phyloP scores from a whole-genome alignment of 2,888 invertebrate species.

The Hypolimnas misippus region DNA sequence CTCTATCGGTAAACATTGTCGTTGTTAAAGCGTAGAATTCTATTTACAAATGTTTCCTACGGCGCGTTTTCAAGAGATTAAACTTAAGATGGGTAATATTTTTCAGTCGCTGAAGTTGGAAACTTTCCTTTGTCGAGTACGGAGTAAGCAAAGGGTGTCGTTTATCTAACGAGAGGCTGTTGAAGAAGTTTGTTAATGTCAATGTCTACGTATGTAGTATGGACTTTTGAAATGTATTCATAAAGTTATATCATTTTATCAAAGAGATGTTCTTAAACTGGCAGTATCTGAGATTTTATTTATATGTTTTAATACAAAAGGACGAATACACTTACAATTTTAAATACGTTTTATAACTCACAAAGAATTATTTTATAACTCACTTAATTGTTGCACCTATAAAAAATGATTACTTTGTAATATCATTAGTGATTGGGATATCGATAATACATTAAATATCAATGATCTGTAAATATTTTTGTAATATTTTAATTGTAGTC shows the following conservation, averaged over 20 bases:
- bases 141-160: constrained; percentile 44
- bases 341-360: neutral
- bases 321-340: neutral
- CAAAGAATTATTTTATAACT: too few species aligned
- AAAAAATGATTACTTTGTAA: too few species aligned
- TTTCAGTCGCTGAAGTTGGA: constrained; percentile 70
- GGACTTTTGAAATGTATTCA: constrained; percentile 19
- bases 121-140: constrained; percentile 66
- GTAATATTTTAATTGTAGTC: constrained; percentile 4
- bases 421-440: too few species aligned
- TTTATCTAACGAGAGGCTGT: constrained; percentile 47
- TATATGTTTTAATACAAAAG: neutral
- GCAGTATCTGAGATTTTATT: neutral
- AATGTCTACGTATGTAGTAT: constrained; percentile 23
- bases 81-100: constrained; percentile 78
- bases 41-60: constrained; percentile 73
- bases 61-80: constrained; percentile 73
- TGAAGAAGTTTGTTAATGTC: constrained; percentile 39
- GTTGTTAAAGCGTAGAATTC: constrained; percentile 55
- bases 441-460: too few species aligned
- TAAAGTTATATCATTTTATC: constrained; percentile 6
- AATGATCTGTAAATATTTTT: neutral
- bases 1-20: constrained; percentile 43
- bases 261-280: neutral
- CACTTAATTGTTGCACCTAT: too few species aligned